Percentiles rank a stretch among this genome's conserved stretches.
Conservation (phyloP, 2,113 vertebrate species). For the Isurus oxyrinchus region DNA sequence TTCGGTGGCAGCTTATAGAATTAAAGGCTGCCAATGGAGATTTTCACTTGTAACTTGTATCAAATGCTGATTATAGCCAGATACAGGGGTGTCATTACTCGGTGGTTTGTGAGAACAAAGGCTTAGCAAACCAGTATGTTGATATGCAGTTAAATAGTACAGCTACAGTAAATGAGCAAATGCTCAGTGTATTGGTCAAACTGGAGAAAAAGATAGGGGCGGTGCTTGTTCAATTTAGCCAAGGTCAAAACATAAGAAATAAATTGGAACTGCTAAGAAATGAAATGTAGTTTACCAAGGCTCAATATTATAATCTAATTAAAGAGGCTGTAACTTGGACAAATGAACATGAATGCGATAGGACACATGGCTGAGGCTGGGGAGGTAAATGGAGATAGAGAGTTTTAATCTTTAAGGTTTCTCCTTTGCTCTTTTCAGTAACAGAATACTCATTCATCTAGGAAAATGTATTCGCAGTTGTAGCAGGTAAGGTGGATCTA, state of each 20-base stretch:
- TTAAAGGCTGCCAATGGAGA: not conserved
- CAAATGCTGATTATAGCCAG: conserved; percentile 4
- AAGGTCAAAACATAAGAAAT: not conserved
- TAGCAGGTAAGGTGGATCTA: too few species aligned
- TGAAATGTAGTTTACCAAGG: too few species aligned
- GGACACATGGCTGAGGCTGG: too few species aligned
- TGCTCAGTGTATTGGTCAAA: not conserved
- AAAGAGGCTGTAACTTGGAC: too few species aligned
- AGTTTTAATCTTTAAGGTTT: too few species aligned
- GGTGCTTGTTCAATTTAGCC: not conserved
- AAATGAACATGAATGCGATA: too few species aligned
- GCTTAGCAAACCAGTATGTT: not conserved
- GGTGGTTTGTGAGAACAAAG: not conserved
- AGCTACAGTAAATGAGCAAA: not conserved
- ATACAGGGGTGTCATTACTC: not conserved
- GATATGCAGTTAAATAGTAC: not conserved
- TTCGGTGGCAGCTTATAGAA: not conserved
- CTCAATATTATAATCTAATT: too few species aligned
- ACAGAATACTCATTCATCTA: too few species aligned
- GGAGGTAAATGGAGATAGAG: too few species aligned
- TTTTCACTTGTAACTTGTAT: not conserved
- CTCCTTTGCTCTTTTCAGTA: too few species aligned
- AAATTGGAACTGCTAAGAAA: not conserved
- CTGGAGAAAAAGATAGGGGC: not conserved
- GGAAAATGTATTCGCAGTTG: too few species aligned